Percentiles rank a stretch among this genome's conserved stretches.
These are phyloP conservation scores for Paramormyrops hopkinsi DNA, from an alignment of 2,797 vertebrate species.

Conservation along the genomic window DNA sequence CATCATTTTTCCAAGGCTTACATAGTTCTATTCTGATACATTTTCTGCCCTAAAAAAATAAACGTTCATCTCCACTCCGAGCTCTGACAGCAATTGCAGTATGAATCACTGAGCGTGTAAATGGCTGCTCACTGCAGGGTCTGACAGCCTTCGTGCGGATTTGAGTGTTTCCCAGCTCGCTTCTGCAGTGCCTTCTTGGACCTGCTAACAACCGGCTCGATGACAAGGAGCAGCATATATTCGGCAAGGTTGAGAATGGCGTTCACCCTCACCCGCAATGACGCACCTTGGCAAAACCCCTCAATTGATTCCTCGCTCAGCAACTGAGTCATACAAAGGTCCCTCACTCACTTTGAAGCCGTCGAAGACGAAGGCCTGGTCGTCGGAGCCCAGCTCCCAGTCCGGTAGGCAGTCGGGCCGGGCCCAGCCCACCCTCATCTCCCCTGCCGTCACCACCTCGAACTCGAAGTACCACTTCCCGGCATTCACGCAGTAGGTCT, in stretches of 20 bases:
- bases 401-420: slow-evolving; percentile 82
- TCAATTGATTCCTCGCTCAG: not conserved
- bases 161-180: not conserved
- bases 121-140: not conserved
- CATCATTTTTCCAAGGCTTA: not conserved
- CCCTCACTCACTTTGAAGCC: slow-evolving; percentile 79
- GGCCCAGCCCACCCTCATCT: slow-evolving; percentile 91
- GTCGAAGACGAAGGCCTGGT: slow-evolving; percentile 87
- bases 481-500: slow-evolving; percentile 76
- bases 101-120: slow-evolving; percentile 12
- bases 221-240: not conserved
- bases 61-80: not conserved
- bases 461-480: slow-evolving; percentile 97
- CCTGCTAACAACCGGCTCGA: not conserved
- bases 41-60: not conserved
- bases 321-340: not conserved
- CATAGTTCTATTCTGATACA: not conserved
- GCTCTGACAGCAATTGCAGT: not conserved
- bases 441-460: slow-evolving; percentile 79
- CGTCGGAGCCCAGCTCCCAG: slow-evolving; percentile 83
- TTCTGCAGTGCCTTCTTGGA: not conserved
- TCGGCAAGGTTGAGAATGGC: not conserved
- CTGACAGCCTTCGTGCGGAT: not conserved
- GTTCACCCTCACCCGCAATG: not conserved
- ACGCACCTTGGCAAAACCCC: not conserved